Base-by-base conservation (phyloP, 2,888 invertebrate genomes). In the Perizoma flavofasciatum region DNA sequence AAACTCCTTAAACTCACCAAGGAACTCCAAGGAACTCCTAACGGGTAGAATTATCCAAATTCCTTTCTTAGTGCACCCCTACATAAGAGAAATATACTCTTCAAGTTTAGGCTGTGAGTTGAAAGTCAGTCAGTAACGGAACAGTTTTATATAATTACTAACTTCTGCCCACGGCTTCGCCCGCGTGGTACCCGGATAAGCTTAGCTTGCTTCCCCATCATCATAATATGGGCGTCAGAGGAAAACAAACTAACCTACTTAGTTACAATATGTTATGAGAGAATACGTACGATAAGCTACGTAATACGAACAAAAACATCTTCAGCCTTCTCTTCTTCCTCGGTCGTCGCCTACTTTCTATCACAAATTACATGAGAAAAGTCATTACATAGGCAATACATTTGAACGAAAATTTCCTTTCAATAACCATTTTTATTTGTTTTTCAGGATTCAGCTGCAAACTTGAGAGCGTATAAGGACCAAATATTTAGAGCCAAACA, bases 391-490 rank as follows among this genome's bases (percentile, higher is more conserved):
- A 6, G 22, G 22, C 22, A 22, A 22, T 22, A 22, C 22, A 22
- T 22, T 22, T 22, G 22, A 22, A 22, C 3, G 22, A 22, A 22
- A 1, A 22, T 22, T 22, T 22, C 22, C 22, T 22, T 22, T 37
- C 37, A 37, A 6, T 6, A 37, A 37, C 6, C 37, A 37, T 6
- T 37, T 40, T 63, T 71, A 37, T 6, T 37, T 40, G 63, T 71
- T 66, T 84, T 82, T 68, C 77, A 92, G 92, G 92, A 92, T 74
- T 84, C 92, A 5, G 81, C 81, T 65, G 81, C 85, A 32, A 92
- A 92, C 63, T 52, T 88, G 48, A 81, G 82, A 68, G 82, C 76
- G 22, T 92, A 92, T 69, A 89, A 80, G 73, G 85, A 86, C 49
- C 88, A 92, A 81, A 73, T 90, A 74, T 86, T 88, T 73, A 75